Evolutionary conservation across 1,140 invertebrate genomes (phyloP).

Genomic region (Drosophila simulans): DNA sequence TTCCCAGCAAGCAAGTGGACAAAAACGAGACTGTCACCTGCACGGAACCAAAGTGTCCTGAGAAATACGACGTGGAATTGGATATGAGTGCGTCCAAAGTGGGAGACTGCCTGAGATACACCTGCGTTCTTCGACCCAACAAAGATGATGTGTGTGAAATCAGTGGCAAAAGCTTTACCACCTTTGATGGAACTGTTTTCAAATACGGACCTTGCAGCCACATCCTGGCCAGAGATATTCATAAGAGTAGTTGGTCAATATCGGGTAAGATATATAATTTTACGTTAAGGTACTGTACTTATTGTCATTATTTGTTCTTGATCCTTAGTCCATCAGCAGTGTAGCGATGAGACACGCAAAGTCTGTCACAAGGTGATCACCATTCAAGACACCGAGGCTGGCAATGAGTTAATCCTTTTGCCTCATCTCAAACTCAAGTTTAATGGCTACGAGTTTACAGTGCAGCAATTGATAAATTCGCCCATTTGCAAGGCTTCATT

Average conservation of each 20-base stretch:
- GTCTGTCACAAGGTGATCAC: conserved; percentile 87
- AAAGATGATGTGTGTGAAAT: conserved; percentile 89
- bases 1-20: conserved; percentile 57
- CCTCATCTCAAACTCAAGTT: conserved; percentile 89
- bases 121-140: conserved; percentile 87
- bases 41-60: conserved; percentile 86
- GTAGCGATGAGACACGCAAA: conserved; percentile 85
- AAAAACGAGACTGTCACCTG: conserved; percentile 84
- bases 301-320: background rate
- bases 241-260: conserved; percentile 88
- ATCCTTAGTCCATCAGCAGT: conserved; percentile 68
- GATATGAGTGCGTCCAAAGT: conserved; percentile 74
- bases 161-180: conserved; percentile 90
- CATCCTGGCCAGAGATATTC: conserved; percentile 89
- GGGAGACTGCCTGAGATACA: conserved; percentile 85
- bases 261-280: conserved; percentile 85
- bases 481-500: conserved; percentile 88
- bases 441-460: conserved; percentile 88
- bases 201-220: conserved; percentile 93
- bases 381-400: conserved; percentile 68
- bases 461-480: conserved; percentile 88
- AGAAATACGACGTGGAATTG: conserved; percentile 85
- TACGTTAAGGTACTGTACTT: background rate
- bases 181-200: conserved; percentile 91
- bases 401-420: conserved; percentile 69